Conservation (phyloP, 2,888 invertebrate species). For the Brassicogethes aeneus region DNA sequence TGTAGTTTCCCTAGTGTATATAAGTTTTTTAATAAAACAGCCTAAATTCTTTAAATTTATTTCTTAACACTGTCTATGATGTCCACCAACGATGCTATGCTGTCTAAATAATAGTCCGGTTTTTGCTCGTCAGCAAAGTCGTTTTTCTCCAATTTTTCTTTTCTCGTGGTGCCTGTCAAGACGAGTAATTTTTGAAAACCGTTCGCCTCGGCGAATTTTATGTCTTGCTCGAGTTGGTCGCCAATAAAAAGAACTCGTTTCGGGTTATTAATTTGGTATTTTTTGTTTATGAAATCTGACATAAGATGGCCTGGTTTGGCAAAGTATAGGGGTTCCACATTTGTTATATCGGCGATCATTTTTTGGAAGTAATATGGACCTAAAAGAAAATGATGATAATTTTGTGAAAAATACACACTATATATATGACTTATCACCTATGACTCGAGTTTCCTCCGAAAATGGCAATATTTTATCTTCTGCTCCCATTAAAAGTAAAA, state of each 20-base stretch:
- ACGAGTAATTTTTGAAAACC: slow-evolving; percentile 69
- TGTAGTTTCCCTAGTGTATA: no score
- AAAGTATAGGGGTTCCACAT: slow-evolving; percentile 38
- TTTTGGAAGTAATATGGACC: slow-evolving; percentile 42
- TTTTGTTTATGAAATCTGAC: slow-evolving; percentile 44
- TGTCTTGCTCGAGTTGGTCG: slow-evolving; percentile 54
- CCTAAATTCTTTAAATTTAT: no score
- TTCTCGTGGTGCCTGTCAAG: slow-evolving; percentile 48
- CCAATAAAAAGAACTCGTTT: slow-evolving; percentile 70
- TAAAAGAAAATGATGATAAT: slow-evolving; percentile 28
- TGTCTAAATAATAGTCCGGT: slow-evolving; percentile 43
- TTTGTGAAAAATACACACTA: no score
- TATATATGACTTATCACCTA: no score
- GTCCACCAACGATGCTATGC: slow-evolving; percentile 20
- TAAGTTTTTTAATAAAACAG: no score
- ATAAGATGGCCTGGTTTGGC: slow-evolving; percentile 45
- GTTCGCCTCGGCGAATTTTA: slow-evolving; percentile 59
- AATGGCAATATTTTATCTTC: slow-evolving; percentile 40
- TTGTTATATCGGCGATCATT: slow-evolving; percentile 37
- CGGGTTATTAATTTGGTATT: slow-evolving; percentile 52
- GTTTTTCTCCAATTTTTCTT: slow-evolving; percentile 20
- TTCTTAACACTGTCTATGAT: no score
- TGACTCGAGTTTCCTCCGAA: not conserved
- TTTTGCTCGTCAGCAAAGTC: slow-evolving; percentile 42
- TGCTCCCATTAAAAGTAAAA: slow-evolving; percentile 44